These are phyloP conservation scores for Gonocerus acuteangulatus DNA, from an alignment of 2,888 invertebrate species.

Conservation along the genomic window DNA sequence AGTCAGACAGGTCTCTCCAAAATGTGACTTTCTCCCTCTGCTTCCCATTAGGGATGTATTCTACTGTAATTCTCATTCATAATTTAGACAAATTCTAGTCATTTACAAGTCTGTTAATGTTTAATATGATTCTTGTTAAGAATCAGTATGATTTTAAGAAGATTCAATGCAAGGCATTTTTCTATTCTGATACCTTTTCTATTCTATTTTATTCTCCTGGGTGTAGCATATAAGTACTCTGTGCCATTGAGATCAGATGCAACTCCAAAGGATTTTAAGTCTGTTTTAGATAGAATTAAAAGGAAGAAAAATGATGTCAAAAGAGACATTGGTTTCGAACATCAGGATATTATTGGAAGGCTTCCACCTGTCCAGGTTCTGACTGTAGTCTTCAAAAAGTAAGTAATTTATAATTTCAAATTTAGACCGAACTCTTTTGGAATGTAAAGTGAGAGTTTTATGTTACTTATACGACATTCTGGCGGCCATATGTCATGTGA, in stretches of 20 bases:
- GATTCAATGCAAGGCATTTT: conserved; percentile 20
- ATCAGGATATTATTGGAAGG: conserved; percentile 1
- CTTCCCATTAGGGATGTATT: background rate
- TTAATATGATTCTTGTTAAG: background rate
- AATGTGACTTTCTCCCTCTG: background rate
- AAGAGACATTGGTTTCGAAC: conserved; percentile 2
- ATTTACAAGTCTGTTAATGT: background rate
- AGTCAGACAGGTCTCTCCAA: background rate
- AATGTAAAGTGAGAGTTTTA: too few species aligned
- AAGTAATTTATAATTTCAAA: background rate
- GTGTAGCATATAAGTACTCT: conserved; percentile 12
- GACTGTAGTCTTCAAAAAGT: conserved; percentile 29
- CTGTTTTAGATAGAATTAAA: conserved; percentile 1
- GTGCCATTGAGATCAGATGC: conserved; percentile 22
- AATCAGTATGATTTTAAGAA: conserved; percentile 13
- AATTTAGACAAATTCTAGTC: background rate
- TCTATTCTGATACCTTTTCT: conserved; percentile 9
- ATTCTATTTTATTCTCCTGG: conserved; percentile 15
- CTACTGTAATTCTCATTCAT: background rate
- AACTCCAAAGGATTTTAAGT: conserved; percentile 6
- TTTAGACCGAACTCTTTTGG: too few species aligned
- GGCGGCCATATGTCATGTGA: too few species aligned
- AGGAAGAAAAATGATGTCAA: conserved; percentile 10
- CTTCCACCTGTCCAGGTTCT: conserved; percentile 29
- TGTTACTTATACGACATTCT: too few species aligned